Percentiles rank a stretch among this genome's conserved stretches.
Conservation (phyloP, 2,797 vertebrate genomes). For the Pseudopleuronectes americanus region DNA sequence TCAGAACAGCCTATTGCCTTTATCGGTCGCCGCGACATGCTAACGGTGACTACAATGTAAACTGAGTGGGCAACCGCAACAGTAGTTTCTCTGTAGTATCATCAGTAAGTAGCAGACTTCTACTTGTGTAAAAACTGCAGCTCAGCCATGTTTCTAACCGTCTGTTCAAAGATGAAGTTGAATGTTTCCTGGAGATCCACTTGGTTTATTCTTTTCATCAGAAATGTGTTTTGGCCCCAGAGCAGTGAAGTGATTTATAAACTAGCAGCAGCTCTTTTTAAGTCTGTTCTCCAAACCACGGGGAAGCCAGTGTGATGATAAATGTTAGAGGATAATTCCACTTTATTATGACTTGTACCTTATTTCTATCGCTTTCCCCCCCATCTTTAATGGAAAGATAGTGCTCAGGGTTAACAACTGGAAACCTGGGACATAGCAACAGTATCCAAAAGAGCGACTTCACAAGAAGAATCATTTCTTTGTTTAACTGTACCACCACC, state of each 20-base stretch:
- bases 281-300: not conserved
- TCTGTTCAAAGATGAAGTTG: not conserved
- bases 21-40: too few relatives aligned
- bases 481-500: too few relatives aligned
- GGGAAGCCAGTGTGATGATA: not conserved
- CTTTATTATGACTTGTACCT: not conserved
- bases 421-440: not conserved
- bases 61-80: too few relatives aligned
- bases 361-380: not conserved
- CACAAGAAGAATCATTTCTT: not conserved
- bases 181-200: constrained; percentile 7
- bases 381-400: not conserved
- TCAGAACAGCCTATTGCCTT: too few relatives aligned
- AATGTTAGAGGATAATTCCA: not conserved
- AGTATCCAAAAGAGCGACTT: not conserved
- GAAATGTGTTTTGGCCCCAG: constrained; percentile 2
- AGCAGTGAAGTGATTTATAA: constrained; percentile 5
- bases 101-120: too few relatives aligned
- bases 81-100: too few relatives aligned
- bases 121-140: not conserved
- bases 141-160: not conserved
- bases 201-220: constrained; percentile 12
- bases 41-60: too few relatives aligned
- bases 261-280: constrained; percentile 11
- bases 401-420: not conserved